Evolutionary conservation across 2,888 invertebrate genomes (phyloP).

Genomic region (Drosophila yooni): DNA sequence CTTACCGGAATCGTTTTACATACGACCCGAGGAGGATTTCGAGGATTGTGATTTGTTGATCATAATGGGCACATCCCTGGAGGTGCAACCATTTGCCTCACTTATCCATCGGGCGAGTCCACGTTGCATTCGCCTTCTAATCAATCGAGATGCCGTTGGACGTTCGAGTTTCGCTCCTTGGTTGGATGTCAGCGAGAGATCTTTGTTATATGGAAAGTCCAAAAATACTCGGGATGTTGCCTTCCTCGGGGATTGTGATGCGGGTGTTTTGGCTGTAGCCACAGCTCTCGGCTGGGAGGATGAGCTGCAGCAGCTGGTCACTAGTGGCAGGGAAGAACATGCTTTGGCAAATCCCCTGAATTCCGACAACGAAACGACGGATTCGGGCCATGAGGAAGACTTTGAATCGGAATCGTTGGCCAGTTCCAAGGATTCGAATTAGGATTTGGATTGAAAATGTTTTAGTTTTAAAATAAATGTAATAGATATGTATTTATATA

Average conservation of each 20-base stretch:
- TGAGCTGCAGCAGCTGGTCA: slow-evolving; percentile 87
- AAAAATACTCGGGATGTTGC: slow-evolving; percentile 90
- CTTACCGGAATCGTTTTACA: slow-evolving; percentile 92
- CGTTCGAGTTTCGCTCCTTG: slow-evolving; percentile 82
- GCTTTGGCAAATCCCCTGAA: not conserved
- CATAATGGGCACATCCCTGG: slow-evolving; percentile 97
- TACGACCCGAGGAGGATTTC: slow-evolving; percentile 90
- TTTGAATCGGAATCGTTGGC: slow-evolving; percentile 4
- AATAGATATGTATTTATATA: slow-evolving; percentile 17
- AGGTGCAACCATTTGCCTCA: slow-evolving; percentile 97
- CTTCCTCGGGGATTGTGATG: slow-evolving; percentile 93
- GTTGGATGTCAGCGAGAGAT: slow-evolving; percentile 85
- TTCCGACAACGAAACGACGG: not conserved
- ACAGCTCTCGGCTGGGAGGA: slow-evolving; percentile 92
- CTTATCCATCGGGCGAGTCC: slow-evolving; percentile 91
- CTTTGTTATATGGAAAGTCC: slow-evolving; percentile 89
- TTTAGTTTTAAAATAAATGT: slow-evolving; percentile 19
- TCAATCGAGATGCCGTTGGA: slow-evolving; percentile 93
- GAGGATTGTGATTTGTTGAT: slow-evolving; percentile 94
- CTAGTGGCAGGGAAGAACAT: slow-evolving; percentile 86
- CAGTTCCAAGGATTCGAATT: slow-evolving; percentile 2
- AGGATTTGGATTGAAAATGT: slow-evolving; percentile 3
- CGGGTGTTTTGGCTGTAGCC: slow-evolving; percentile 90
- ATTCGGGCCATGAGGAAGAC: not conserved
- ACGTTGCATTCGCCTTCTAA: slow-evolving; percentile 92